Conservation (phyloP, 2,888 invertebrate species). For the Hemaris fuciformis region DNA sequence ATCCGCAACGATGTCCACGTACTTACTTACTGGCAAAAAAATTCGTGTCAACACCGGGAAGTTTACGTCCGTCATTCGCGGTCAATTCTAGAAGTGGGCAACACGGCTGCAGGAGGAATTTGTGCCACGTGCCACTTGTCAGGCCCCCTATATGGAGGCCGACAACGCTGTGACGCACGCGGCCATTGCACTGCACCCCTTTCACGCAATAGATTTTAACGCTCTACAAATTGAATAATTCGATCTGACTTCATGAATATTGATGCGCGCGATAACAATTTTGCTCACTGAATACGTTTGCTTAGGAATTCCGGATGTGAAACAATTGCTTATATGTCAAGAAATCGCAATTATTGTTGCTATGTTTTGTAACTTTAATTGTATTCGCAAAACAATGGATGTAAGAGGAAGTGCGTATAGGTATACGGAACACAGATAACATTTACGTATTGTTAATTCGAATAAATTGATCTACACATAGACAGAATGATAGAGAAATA, state of each 20-base stretch:
- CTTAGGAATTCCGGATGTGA: conserved; percentile 48
- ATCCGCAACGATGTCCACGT: not conserved
- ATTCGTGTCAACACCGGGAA: conserved; percentile 49
- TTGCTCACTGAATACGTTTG: conserved; percentile 39
- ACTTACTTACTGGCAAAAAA: conserved; percentile 4
- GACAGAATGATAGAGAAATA: no score
- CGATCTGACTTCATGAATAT: conserved; percentile 62
- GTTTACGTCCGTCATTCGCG: conserved; percentile 52
- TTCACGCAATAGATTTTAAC: conserved; percentile 70
- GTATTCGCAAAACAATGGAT: not conserved
- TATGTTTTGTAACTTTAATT: not conserved
- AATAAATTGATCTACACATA: no score
- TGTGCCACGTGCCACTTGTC: conserved; percentile 68
- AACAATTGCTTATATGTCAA: conserved; percentile 11
- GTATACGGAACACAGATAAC: not conserved
- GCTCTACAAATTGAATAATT: conserved; percentile 76
- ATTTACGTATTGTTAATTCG: no score
- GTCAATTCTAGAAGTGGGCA: conserved; percentile 67
- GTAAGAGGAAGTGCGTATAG: not conserved
- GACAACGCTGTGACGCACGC: conserved; percentile 56
- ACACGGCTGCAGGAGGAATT: conserved; percentile 65
- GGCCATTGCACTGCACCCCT: conserved; percentile 80
- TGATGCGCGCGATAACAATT: conserved; percentile 40
- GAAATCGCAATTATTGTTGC: not conserved
- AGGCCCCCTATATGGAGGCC: conserved; percentile 30